Conservation (phyloP, 2,797 vertebrate genomes). For the Oceanodroma leucorhoa region DNA sequence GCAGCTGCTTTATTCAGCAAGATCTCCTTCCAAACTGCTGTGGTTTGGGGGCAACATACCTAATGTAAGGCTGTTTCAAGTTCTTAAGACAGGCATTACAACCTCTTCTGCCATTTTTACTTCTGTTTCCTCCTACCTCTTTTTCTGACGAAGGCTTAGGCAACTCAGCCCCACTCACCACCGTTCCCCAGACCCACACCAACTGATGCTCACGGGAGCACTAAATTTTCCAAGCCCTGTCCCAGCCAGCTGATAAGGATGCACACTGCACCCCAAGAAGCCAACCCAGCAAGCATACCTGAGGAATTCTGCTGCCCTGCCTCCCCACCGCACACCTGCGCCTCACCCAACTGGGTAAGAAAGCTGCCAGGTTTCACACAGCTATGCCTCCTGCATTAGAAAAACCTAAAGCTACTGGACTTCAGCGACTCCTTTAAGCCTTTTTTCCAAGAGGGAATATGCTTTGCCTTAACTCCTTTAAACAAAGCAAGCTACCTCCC, state of each 20-base stretch:
- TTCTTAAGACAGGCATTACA: not conserved
- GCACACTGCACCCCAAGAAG: not conserved
- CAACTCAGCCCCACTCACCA: not conserved
- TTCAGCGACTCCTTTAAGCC: not conserved
- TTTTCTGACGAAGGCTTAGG: not conserved
- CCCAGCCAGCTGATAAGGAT: not conserved
- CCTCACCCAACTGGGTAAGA: not conserved
- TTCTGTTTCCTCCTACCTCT: not conserved
- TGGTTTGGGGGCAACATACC: too few species aligned
- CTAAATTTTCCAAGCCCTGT: not conserved
- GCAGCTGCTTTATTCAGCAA: not conserved
- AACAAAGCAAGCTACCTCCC: not conserved
- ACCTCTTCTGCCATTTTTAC: not conserved
- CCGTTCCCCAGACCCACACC: rapidly evolving
- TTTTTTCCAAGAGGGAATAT: not conserved
- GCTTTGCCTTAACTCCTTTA: not conserved
- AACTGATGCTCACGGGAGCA: not conserved
- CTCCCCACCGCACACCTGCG: not conserved
- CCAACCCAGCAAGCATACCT: not conserved
- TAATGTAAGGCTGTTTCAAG: not conserved
- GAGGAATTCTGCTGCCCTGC: not conserved
- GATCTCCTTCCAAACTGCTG: not conserved
- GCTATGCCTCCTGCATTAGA: not conserved
- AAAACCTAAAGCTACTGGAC: not conserved
- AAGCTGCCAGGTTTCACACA: not conserved